phyloP scores from a whole-genome alignment of 2,797 vertebrate genomes.

The Falco columbarius region DNA sequence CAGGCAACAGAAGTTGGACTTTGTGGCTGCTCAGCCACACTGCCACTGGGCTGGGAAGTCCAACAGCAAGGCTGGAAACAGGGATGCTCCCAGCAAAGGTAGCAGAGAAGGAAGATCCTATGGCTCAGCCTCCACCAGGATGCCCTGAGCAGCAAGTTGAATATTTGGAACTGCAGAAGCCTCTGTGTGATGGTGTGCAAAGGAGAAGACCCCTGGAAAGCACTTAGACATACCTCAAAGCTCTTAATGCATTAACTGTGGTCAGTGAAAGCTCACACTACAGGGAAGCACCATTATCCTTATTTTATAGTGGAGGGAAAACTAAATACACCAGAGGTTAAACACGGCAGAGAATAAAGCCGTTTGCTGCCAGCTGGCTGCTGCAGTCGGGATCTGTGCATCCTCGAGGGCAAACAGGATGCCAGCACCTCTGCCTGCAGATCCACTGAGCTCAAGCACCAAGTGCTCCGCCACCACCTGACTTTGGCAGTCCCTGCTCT shows the following conservation, averaged over 20 bases:
- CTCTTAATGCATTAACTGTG: not conserved
- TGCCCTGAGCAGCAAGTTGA: not conserved
- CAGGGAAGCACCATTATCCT: not conserved
- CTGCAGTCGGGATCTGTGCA: not conserved
- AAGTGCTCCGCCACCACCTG: not conserved
- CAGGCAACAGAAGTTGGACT: not conserved
- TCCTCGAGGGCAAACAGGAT: not conserved
- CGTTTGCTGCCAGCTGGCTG: not conserved
- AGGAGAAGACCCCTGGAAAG: not conserved
- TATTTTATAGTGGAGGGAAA: not conserved
- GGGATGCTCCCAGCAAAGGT: not conserved
- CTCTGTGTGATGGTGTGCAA: not conserved
- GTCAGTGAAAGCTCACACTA: not conserved
- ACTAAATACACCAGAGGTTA: not conserved
- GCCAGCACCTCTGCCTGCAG: not conserved
- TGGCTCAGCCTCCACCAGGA: not conserved
- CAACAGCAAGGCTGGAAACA: not conserved
- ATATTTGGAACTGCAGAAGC: not conserved
- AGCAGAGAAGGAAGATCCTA: not conserved
- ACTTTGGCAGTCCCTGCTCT: not conserved
- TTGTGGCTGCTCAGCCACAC: not conserved
- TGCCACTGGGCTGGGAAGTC: not conserved
- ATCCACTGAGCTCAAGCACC: accelerated
- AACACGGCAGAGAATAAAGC: not conserved
- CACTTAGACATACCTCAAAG: not conserved